Evolutionary conservation across 2,888 invertebrate species (phyloP), one percentile per base, ranked within the genome.

Genomic region (Cephus nigrinus): DNA sequence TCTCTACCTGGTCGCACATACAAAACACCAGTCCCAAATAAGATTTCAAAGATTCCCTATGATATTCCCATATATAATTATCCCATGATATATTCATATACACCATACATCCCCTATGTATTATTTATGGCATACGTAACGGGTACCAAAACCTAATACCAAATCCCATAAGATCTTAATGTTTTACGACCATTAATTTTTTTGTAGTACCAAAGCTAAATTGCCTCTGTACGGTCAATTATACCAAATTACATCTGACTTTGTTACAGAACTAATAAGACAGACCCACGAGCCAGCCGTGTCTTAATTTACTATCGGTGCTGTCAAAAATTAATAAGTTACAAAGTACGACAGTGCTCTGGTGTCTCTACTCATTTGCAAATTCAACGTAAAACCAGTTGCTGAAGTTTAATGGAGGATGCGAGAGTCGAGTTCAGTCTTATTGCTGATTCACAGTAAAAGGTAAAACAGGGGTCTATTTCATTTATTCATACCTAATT

Each of bases 371-470:
- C 82, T 81, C 85, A 82, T 86, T 84, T 85, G 84, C 83, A 81
- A 85, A 83, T 86, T 84, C 86, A 83, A 84, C 85, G 86, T 87
- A 88, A 88, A 88, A 88, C 88, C 87, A 87, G 86, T 87, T 85
- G 85, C 83, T 84, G 87, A 85, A 88, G 86, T 87, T 82, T 82
- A 78, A 81, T 82, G 83, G 84, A 84, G 88, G 82, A 84, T 78
- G 82, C 83, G 83, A 84, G 23, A 55, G 23, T 23, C 4, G 55
- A 55, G 23, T 9, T 55, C 55, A 23, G 5, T 15, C 9, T 55
- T 23, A 55, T 23, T 23, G 55, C 55, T 9, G 23, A 55, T 55
- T 55, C 55, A 55, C 23, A 55, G 23, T 55, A 23, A 55, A 23
- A 55, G 23, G 15, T 55, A 23, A 2, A 23, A 2, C 55, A 23